Evolutionary conservation across 2,888 invertebrate species (phyloP).

Genomic region (Perizoma affinitatum): DNA sequence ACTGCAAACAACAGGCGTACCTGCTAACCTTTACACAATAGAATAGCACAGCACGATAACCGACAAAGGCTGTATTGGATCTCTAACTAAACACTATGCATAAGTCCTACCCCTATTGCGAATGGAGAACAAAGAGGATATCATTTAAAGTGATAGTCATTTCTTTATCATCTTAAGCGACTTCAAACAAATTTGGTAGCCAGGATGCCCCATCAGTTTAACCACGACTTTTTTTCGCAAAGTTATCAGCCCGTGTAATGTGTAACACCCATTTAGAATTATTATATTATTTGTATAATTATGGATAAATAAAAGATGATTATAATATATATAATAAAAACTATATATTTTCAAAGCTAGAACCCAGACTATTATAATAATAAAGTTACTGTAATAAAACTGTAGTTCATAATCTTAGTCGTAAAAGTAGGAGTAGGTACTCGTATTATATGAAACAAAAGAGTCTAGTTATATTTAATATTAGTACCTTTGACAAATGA

Average conservation of each 20-base stretch:
- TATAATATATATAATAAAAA: too few relatives aligned
- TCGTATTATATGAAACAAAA: slow-evolving; percentile 17
- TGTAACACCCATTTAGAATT: too few relatives aligned
- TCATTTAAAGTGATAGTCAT: too few relatives aligned
- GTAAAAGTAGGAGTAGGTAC: slow-evolving; percentile 8
- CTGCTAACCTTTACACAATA: slow-evolving; percentile 28
- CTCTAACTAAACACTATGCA: slow-evolving; percentile 37
- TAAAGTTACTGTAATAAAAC: slow-evolving; percentile 14
- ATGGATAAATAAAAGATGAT: too few relatives aligned
- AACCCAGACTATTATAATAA: neutral
- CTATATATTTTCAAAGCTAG: too few relatives aligned
- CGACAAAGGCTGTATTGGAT: slow-evolving; percentile 35
- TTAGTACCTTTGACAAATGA: slow-evolving; percentile 14
- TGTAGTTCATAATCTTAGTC: slow-evolving; percentile 12
- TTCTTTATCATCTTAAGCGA: too few relatives aligned
- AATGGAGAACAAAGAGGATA: slow-evolving; percentile 11
- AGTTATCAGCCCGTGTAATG: too few relatives aligned
- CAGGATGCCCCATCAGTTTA: too few relatives aligned
- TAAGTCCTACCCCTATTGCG: slow-evolving; percentile 29
- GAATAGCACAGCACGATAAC: slow-evolving; percentile 24
- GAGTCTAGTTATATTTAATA: slow-evolving; percentile 4
- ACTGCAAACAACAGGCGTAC: slow-evolving; percentile 5
- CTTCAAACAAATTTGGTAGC: too few relatives aligned
- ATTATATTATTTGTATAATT: too few relatives aligned
- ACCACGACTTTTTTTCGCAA: too few relatives aligned